A percentile compares a stretch with the other conserved stretches of the same genome.
phyloP scores from a whole-genome alignment of 2,113 vertebrate genomes.

The rabbit (Oryctolagus cuniculus) region DNA sequence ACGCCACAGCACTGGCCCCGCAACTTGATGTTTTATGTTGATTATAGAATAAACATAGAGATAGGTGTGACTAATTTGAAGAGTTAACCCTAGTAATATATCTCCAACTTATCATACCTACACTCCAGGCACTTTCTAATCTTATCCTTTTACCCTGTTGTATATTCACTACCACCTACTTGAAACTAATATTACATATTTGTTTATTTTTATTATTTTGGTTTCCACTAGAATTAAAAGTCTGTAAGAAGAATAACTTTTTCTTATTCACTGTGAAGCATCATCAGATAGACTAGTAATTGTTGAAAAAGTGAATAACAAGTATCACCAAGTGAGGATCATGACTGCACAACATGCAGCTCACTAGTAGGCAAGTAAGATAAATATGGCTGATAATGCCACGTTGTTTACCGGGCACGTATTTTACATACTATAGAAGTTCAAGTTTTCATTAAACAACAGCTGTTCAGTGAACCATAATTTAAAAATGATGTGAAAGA shows the following conservation, averaged over 20 bases:
- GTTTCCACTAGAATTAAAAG: constrained; percentile 31
- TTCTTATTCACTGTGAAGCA: background rate
- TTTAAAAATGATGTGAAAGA: background rate
- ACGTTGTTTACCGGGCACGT: background rate
- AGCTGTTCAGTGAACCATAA: background rate
- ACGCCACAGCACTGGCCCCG: no score
- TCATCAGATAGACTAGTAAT: background rate
- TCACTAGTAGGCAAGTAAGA: background rate
- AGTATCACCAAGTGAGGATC: background rate
- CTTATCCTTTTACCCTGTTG: background rate
- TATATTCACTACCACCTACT: background rate
- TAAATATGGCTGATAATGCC: background rate
- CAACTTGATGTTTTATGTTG: background rate
- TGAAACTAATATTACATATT: background rate
- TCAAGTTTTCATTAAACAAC: background rate
- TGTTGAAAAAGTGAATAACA: background rate
- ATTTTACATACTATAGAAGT: background rate
- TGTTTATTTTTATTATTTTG: background rate
- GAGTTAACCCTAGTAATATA: background rate
- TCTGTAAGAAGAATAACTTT: background rate
- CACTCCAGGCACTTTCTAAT: no score
- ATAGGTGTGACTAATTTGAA: background rate
- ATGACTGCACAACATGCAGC: background rate
- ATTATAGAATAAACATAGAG: background rate
- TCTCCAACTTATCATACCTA: accelerated